A percentile compares a stretch with the other conserved stretches of the same genome.
phyloP scores from a whole-genome alignment of 2,888 invertebrate species.

The Sepiola atlantica region DNA sequence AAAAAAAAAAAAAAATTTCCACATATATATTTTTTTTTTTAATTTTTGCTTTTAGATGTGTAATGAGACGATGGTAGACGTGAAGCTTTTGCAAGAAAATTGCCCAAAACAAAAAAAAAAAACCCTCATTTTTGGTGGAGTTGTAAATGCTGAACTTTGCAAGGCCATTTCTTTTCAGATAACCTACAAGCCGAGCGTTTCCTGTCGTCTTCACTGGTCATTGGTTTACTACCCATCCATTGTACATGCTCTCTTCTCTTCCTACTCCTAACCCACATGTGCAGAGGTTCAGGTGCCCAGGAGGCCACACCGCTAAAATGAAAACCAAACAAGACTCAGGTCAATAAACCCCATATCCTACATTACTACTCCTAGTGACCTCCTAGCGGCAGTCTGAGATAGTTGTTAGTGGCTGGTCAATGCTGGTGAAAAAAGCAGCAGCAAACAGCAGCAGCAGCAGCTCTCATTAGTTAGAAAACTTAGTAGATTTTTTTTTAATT shows the following conservation, averaged over 20 bases:
- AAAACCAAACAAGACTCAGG: constrained; percentile 32
- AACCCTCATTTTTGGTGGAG: neutral
- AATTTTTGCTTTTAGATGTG: neutral
- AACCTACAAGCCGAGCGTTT: constrained; percentile 35
- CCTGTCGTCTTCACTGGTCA: constrained; percentile 32
- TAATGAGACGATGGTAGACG: neutral
- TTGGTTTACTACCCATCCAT: constrained; percentile 23
- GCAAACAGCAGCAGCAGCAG: neutral
- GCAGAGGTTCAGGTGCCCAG: constrained; percentile 32
- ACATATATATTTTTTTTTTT: neutral
- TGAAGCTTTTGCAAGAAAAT: constrained; percentile 4
- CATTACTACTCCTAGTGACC: constrained; percentile 36
- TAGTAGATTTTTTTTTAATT: constrained; percentile 36
- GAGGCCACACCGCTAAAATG: constrained; percentile 32
- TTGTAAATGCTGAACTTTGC: constrained; percentile 44
- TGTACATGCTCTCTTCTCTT: constrained; percentile 32
- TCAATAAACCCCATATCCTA: constrained; percentile 32
- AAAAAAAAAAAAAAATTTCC: too few relatives aligned
- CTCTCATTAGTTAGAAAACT: constrained; percentile 32
- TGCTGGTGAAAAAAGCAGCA: constrained; percentile 32
- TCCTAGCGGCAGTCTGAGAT: constrained; percentile 40
- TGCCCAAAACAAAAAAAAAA: neutral
- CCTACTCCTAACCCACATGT: constrained; percentile 32
- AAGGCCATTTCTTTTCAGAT: constrained; percentile 46
- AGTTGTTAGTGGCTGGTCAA: constrained; percentile 36